Conservation (phyloP, 1,140 invertebrate genomes). For the Drosophila willistoni region DNA sequence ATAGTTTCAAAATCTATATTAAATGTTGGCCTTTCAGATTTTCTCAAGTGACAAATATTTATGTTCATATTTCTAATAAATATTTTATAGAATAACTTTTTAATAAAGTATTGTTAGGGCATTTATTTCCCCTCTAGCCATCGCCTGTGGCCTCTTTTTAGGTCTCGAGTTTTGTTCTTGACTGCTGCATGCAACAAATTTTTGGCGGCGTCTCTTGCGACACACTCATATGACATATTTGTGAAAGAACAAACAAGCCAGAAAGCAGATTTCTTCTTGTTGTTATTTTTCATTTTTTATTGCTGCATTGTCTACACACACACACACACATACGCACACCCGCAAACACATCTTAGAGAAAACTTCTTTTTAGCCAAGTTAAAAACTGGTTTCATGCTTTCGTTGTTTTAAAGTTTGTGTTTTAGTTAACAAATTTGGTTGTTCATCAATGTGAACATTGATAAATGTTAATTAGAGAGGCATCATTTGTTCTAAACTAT, state of each 20-base stretch:
- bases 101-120: neutral
- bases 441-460: constrained; percentile 65
- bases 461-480: constrained; percentile 64
- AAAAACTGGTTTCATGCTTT: constrained; percentile 57
- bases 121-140: neutral
- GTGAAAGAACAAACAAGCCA: constrained; percentile 44
- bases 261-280: constrained; percentile 43
- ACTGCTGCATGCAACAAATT: constrained; percentile 71
- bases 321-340: neutral
- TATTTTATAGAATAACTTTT: no score
- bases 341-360: neutral
- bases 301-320: constrained; percentile 46
- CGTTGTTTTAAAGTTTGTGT: constrained; percentile 7
- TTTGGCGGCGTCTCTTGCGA: constrained; percentile 82
- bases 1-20: no score
- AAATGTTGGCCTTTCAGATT: no score
- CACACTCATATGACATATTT: constrained; percentile 77
- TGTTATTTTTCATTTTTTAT: constrained; percentile 31
- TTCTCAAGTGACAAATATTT: no score
- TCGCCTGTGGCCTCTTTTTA: neutral
- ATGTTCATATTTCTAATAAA: no score
- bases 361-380: neutral
- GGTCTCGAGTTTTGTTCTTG: neutral
- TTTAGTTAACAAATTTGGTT: constrained; percentile 37
- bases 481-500: constrained; percentile 62